Conservation (phyloP, 2,113 vertebrate species). For the Phylloscopus trochilus region DNA sequence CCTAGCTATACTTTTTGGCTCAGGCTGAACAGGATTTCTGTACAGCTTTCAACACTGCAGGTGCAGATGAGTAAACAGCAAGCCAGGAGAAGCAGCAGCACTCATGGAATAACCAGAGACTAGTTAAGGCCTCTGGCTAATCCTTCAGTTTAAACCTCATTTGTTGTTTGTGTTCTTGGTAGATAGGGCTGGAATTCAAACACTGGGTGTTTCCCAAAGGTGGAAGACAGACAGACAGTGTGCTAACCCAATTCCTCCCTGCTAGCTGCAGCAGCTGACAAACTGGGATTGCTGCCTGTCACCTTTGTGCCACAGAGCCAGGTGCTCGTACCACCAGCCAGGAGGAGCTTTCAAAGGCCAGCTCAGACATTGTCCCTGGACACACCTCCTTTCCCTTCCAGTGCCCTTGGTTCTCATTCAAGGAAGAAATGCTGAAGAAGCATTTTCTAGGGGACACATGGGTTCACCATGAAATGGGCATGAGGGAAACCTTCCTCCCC, state of each 20-base stretch:
- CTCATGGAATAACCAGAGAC: not conserved
- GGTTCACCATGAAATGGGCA: not conserved
- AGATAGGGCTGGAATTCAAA: not conserved
- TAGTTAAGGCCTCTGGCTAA: not conserved
- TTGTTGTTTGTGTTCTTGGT: not conserved
- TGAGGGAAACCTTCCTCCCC: not conserved
- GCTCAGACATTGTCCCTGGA: not conserved
- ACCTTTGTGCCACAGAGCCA: not conserved
- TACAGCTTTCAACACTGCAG: not conserved
- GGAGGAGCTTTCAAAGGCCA: not conserved
- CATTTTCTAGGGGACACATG: not conserved
- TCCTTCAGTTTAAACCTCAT: not conserved
- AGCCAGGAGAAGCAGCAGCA: not conserved
- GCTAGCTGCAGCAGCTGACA: not conserved
- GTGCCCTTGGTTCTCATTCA: not conserved
- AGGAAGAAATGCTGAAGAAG: not conserved
- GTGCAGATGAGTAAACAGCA: not conserved
- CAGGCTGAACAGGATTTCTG: not conserved
- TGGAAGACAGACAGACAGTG: not conserved
- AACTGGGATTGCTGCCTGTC: not conserved
- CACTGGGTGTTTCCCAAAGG: not conserved
- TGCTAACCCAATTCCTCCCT: not conserved
- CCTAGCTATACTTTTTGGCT: not conserved
- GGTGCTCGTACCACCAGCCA: not conserved
- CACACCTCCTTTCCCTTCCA: not conserved